Evolutionary conservation across 2,113 vertebrate species (phyloP).

Genomic region (Pyxicephalus adspersus): DNA sequence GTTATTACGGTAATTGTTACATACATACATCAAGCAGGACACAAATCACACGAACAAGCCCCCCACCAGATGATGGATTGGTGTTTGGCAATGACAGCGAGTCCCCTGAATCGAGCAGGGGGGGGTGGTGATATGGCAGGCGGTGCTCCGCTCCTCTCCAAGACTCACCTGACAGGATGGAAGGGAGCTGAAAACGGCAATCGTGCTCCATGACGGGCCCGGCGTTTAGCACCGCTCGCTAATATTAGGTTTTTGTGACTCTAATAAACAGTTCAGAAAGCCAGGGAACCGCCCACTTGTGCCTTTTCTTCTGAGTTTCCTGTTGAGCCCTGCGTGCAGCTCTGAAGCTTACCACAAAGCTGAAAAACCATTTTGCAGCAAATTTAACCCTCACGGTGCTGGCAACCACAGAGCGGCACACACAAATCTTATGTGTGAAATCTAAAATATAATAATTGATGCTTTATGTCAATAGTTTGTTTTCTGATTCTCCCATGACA

Average conservation of each 20-base stretch:
- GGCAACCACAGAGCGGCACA: too few species aligned
- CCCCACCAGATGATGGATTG: too few species aligned
- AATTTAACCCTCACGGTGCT: neutral
- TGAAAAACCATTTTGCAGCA: neutral
- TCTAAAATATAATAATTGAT: too few species aligned
- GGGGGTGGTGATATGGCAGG: neutral
- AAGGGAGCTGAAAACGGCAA: too few species aligned
- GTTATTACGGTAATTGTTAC: too few species aligned
- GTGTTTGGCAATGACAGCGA: conserved; percentile 58
- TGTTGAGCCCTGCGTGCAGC: conserved; percentile 70
- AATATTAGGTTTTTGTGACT: conserved; percentile 6
- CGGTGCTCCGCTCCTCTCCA: too few species aligned
- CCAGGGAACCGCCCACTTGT: conserved; percentile 74
- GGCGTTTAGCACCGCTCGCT: neutral
- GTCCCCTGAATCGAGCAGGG: neutral
- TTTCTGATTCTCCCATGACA: too few species aligned
- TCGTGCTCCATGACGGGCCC: neutral
- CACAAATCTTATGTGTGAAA: too few species aligned
- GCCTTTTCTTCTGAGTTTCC: conserved; percentile 74
- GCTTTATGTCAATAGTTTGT: too few species aligned
- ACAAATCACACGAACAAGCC: too few species aligned
- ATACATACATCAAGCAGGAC: too few species aligned
- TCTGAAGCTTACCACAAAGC: conserved; percentile 10
- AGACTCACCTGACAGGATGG: conserved; percentile 28
- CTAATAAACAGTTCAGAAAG: conserved; percentile 74